phyloP scores from a whole-genome alignment of 1,140 invertebrate species.

The Macrosteles quadrilineatus region DNA sequence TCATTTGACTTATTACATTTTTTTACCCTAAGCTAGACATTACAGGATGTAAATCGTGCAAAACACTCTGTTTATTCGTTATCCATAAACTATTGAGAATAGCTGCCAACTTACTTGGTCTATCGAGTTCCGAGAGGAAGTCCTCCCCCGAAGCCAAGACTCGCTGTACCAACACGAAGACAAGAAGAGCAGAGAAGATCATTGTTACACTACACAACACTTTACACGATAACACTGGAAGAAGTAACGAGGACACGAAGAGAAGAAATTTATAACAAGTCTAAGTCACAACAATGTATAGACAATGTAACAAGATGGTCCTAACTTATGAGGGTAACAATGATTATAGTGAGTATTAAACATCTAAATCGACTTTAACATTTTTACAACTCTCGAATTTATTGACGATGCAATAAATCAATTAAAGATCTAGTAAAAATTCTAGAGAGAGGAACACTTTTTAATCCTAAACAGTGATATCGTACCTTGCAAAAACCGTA shows the following conservation, averaged over 20 bases:
- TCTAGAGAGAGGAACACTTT: no score
- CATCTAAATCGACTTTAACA: no score
- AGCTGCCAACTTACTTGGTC: slow-evolving; percentile 3
- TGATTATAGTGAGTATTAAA: background rate
- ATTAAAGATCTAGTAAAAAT: no score
- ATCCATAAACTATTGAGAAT: no score
- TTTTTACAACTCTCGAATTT: no score
- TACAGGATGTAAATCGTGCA: no score
- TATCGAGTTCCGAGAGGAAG: slow-evolving; percentile 21
- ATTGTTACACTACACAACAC: slow-evolving; percentile 4
- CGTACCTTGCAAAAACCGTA: no score
- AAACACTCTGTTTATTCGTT: no score
- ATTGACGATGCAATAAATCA: no score
- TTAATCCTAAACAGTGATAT: no score
- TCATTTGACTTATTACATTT: no score
- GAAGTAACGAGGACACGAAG: background rate
- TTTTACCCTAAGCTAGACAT: no score
- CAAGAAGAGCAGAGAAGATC: background rate
- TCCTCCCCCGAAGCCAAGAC: background rate
- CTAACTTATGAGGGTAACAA: background rate
- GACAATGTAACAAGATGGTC: background rate
- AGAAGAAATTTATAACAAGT: background rate
- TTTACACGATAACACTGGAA: background rate
- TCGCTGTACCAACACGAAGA: background rate
- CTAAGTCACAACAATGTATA: slow-evolving; percentile 3